A percentile compares a stretch with the other conserved stretches of the same genome.
These are phyloP conservation scores for Pemphigus obesinymphae DNA, from an alignment of 1,140 invertebrate species.

Conservation along the genomic window DNA sequence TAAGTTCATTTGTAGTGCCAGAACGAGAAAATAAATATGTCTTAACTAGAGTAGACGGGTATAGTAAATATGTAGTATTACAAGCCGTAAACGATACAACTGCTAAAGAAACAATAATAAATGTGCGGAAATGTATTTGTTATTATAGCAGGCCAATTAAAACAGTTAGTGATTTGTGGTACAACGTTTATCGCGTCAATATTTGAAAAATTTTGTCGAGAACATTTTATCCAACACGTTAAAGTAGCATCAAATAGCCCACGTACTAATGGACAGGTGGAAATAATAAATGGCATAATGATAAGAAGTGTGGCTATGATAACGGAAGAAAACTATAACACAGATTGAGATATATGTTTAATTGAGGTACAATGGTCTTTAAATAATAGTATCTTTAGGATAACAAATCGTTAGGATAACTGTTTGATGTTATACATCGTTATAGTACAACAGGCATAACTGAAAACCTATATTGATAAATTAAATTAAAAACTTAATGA, in stretches of 20 bases:
- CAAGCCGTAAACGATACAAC: not conserved
- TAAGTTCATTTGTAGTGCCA: not conserved
- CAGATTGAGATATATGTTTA: not conserved
- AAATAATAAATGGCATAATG: not conserved
- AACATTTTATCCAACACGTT: not conserved
- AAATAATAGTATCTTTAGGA: not conserved
- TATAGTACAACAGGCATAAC: not conserved
- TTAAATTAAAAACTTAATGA: not conserved
- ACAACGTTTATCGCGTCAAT: not conserved
- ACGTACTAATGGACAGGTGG: not conserved
- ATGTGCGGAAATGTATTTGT: not conserved
- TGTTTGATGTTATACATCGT: not conserved
- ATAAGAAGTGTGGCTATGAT: not conserved
- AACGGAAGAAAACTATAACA: not conserved
- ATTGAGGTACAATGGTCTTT: not conserved
- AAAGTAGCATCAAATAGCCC: not conserved
- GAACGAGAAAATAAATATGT: not conserved
- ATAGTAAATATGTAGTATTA: not conserved
- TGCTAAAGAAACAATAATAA: not conserved
- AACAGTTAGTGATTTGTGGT: not conserved
- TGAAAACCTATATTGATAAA: not conserved
- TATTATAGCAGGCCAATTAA: not conserved
- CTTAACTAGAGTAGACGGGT: not conserved
- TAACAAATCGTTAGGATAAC: not conserved
- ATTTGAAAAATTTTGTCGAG: not conserved